Conservation (phyloP, 2,113 vertebrate genomes). For the Urocynchramus pylzowi region DNA sequence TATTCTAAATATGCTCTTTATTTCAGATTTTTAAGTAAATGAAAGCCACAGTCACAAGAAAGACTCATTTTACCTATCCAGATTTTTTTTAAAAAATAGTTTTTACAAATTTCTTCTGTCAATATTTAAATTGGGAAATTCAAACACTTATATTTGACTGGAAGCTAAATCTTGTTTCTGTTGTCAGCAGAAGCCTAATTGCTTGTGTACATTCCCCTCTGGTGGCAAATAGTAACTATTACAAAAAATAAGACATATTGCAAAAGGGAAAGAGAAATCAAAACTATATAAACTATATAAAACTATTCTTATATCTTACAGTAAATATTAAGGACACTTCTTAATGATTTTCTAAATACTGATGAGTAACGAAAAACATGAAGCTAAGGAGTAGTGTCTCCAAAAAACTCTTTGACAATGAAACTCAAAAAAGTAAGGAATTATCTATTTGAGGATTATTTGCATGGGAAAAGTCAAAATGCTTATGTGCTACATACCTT, state of each 20-base stretch:
- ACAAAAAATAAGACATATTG: neutral
- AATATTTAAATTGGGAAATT: neutral
- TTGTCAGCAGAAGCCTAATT: neutral
- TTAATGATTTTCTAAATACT: neutral
- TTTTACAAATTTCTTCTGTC: neutral
- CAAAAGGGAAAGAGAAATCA: neutral
- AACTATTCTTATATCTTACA: neutral
- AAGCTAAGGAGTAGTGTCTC: neutral
- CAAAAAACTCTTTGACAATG: neutral
- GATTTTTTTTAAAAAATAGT: neutral
- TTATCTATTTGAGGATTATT: neutral
- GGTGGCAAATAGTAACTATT: neutral
- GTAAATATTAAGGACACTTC: neutral
- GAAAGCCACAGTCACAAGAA: neutral
- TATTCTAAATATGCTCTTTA: neutral
- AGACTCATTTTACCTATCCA: neutral
- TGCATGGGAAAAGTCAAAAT: neutral
- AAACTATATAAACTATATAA: too few species aligned
- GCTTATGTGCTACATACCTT: neutral
- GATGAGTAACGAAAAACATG: neutral
- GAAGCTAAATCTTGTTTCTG: neutral
- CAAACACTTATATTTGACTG: neutral
- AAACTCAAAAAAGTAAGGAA: neutral
- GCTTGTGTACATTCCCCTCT: slow-evolving; percentile 63
- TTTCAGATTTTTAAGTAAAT: neutral